Conservation (phyloP, 2,797 vertebrate species). For the Clarias fuscus region DNA sequence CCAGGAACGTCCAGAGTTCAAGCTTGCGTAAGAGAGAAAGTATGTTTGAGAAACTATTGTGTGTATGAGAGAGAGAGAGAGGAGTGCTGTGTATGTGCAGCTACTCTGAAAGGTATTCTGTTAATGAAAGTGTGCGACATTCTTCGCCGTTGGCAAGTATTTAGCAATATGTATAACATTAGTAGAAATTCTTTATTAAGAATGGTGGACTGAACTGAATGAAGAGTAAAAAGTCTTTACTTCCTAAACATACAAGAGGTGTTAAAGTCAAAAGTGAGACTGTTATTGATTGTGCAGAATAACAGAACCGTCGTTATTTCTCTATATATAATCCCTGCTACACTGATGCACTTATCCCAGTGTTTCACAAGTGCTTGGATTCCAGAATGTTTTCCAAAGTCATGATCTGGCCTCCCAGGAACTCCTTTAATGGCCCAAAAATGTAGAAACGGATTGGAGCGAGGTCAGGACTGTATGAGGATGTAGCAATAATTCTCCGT, state of each 20-base stretch:
- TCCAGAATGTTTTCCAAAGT: too few relatives aligned
- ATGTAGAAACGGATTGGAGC: too few relatives aligned
- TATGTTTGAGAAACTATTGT: neutral
- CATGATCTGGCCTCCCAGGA: too few relatives aligned
- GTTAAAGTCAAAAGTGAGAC: too few relatives aligned
- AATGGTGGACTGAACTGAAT: neutral
- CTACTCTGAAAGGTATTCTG: neutral
- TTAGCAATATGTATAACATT: neutral
- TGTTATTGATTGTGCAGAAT: too few relatives aligned
- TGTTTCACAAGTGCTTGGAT: too few relatives aligned
- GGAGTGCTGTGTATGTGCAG: neutral
- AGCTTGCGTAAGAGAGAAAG: constrained; percentile 5
- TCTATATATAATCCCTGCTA: too few relatives aligned
- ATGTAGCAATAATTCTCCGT: too few relatives aligned
- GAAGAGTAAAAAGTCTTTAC: neutral
- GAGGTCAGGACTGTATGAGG: too few relatives aligned
- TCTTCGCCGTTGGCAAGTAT: neutral
- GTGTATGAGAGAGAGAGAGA: neutral
- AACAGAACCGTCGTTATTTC: too few relatives aligned
- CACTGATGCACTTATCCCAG: too few relatives aligned
- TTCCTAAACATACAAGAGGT: neutral
- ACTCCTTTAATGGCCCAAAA: too few relatives aligned
- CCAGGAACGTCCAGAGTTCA: constrained; percentile 11
- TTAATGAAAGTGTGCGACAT: neutral
- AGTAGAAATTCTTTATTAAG: neutral